phyloP scores from a whole-genome alignment of 2,888 invertebrate species.

The Aethes cnicana region DNA sequence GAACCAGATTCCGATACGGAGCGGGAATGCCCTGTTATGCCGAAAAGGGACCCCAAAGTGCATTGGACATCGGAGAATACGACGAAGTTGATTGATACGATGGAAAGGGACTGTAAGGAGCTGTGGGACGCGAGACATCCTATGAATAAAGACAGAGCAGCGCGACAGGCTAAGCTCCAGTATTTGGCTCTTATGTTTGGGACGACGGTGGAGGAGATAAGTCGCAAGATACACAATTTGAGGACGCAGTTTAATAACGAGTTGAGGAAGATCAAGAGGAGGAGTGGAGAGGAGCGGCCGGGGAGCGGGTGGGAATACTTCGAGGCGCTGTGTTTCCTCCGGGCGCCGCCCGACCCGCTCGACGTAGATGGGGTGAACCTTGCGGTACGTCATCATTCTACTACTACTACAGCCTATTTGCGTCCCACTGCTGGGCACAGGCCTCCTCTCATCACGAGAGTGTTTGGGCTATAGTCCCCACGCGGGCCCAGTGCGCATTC shows the following conservation, averaged over 20 bases:
- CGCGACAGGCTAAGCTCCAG: slow-evolving; percentile 56
- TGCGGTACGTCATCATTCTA: slow-evolving; percentile 51
- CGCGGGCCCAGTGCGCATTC: too few species aligned
- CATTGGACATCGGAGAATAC: slow-evolving; percentile 67
- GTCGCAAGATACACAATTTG: slow-evolving; percentile 70
- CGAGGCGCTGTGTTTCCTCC: slow-evolving; percentile 64
- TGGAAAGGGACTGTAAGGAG: slow-evolving; percentile 66
- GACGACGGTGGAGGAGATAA: slow-evolving; percentile 67
- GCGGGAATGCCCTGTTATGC: slow-evolving; percentile 32
- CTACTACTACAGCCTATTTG: not conserved
- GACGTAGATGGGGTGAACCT: slow-evolving; percentile 66
- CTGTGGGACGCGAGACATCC: slow-evolving; percentile 67
- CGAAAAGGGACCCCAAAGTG: slow-evolving; percentile 43
- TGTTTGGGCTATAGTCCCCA: too few species aligned
- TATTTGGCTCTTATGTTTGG: slow-evolving; percentile 62
- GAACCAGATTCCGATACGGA: slow-evolving; percentile 61
- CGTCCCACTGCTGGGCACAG: not conserved
- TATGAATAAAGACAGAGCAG: slow-evolving; percentile 53
- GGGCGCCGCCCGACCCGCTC: slow-evolving; percentile 56
- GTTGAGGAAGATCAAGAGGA: slow-evolving; percentile 66
- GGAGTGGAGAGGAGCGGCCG: slow-evolving; percentile 41
- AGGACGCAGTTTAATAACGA: slow-evolving; percentile 72
- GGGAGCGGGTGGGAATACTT: slow-evolving; percentile 73
- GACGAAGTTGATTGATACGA: slow-evolving; percentile 57
- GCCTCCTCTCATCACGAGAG: too few species aligned